Conservation (phyloP, 2,797 vertebrate species). For the Lateolabrax maculatus region DNA sequence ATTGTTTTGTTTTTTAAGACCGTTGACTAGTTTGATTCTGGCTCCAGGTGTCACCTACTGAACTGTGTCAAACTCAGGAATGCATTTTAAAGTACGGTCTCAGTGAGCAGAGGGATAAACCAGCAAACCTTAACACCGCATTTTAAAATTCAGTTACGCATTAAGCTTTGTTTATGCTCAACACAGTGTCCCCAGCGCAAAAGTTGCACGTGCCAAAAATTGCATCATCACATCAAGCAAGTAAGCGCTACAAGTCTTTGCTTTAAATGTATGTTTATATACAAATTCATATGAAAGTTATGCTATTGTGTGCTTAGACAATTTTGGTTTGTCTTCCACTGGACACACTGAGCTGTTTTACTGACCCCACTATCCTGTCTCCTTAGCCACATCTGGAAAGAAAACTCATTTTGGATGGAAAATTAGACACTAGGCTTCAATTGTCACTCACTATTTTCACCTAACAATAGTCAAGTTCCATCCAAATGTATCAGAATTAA, state of each 20-base stretch:
- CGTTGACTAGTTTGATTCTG: slow-evolving; percentile 58
- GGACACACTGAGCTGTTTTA: neutral
- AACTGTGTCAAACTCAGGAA: slow-evolving; percentile 61
- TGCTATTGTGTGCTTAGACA: neutral
- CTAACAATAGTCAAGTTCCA: neutral
- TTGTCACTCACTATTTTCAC: neutral
- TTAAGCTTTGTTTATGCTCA: too few species aligned
- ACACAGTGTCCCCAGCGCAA: too few species aligned
- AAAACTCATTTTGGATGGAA: slow-evolving; percentile 15
- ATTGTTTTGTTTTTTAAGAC: slow-evolving; percentile 52
- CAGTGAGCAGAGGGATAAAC: slow-evolving; percentile 42
- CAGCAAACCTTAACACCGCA: slow-evolving; percentile 11
- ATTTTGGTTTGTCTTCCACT: neutral
- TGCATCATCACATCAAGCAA: too few species aligned
- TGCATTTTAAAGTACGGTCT: slow-evolving; percentile 54
- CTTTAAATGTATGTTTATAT: slow-evolving; percentile 12
- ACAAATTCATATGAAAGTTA: neutral
- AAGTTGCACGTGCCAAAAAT: too few species aligned
- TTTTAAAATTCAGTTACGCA: slow-evolving; percentile 1
- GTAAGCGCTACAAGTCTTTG: too few species aligned
- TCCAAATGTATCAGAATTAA: neutral
- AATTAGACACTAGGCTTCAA: neutral
- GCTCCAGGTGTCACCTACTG: slow-evolving; percentile 69
- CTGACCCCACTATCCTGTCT: slow-evolving; percentile 9
- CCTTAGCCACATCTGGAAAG: neutral